Evolutionary conservation across 2,113 vertebrate species (phyloP).

Genomic region (Hemicordylus capensis): DNA sequence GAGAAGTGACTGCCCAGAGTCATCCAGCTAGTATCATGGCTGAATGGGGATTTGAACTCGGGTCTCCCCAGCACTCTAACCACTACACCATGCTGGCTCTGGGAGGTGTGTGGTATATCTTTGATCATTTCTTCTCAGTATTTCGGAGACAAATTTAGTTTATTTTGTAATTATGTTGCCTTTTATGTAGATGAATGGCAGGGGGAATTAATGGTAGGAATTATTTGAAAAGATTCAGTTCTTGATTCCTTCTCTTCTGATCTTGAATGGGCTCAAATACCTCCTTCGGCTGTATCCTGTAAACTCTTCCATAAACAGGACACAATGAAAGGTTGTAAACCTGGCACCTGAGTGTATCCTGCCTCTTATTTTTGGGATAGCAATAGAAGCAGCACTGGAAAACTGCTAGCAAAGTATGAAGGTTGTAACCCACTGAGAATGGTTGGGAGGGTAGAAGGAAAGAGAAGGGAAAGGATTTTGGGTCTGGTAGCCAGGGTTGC

Average conservation of each 20-base stretch:
- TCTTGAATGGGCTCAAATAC: neutral
- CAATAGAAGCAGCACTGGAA: neutral
- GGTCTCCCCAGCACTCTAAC: too few species aligned
- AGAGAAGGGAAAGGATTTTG: neutral
- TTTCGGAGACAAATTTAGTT: neutral
- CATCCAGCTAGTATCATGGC: too few species aligned
- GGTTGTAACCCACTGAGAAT: neutral
- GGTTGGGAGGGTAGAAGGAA: neutral
- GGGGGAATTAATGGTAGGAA: neutral
- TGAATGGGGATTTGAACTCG: too few species aligned
- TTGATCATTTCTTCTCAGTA: neutral
- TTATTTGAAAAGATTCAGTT: neutral
- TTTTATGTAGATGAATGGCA: neutral
- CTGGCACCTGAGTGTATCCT: neutral
- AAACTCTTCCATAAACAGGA: neutral
- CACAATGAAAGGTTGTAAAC: neutral
- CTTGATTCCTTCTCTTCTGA: neutral
- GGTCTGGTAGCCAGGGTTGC: neutral
- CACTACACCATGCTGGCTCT: too few species aligned
- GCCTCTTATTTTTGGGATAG: neutral
- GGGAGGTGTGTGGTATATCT: slow-evolving; percentile 84
- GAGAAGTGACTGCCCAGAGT: too few species aligned
- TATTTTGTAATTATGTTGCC: neutral
- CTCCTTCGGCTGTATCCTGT: neutral
- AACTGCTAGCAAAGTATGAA: neutral